phyloP scores from a whole-genome alignment of 2,113 vertebrate genomes.

The Cyanoderma ruficeps region DNA sequence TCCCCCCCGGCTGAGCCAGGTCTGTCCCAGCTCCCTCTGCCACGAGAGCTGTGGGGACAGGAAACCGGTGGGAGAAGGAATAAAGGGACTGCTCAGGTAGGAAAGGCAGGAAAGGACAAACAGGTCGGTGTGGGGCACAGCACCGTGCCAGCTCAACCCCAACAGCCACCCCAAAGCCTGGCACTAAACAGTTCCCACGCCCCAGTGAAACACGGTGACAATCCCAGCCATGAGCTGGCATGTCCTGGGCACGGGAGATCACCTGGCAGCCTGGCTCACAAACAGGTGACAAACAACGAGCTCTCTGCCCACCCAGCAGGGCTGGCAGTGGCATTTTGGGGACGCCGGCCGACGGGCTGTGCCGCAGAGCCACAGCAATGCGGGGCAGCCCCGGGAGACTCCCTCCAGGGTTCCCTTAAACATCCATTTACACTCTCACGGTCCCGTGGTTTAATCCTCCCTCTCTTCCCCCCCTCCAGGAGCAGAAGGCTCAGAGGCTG shows the following conservation, averaged over 20 bases:
- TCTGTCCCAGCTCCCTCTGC: not conserved
- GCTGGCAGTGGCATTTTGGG: not conserved
- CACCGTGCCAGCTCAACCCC: not conserved
- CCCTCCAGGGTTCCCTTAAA: not conserved
- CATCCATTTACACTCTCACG: not conserved
- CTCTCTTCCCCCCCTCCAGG: not conserved
- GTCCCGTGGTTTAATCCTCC: not conserved
- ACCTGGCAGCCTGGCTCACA: not conserved
- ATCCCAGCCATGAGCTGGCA: not conserved
- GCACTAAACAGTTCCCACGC: not conserved
- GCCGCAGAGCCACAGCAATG: rapidly evolving
- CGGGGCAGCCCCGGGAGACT: not conserved
- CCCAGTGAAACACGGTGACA: not conserved
- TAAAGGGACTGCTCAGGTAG: not conserved
- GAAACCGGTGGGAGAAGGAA: not conserved
- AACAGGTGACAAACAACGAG: not conserved
- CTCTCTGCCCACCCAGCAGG: not conserved
- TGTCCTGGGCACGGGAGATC: not conserved
- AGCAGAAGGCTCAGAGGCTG: not conserved
- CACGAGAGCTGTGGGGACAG: not conserved
- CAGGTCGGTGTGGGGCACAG: not conserved
- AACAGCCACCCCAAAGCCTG: not conserved
- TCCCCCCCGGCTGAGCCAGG: not conserved
- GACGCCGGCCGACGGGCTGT: rapidly evolving
- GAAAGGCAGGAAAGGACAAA: not conserved